These are phyloP conservation scores for Oxycera nigricornis DNA, from an alignment of 2,888 invertebrate genomes.

Conservation along the genomic window DNA sequence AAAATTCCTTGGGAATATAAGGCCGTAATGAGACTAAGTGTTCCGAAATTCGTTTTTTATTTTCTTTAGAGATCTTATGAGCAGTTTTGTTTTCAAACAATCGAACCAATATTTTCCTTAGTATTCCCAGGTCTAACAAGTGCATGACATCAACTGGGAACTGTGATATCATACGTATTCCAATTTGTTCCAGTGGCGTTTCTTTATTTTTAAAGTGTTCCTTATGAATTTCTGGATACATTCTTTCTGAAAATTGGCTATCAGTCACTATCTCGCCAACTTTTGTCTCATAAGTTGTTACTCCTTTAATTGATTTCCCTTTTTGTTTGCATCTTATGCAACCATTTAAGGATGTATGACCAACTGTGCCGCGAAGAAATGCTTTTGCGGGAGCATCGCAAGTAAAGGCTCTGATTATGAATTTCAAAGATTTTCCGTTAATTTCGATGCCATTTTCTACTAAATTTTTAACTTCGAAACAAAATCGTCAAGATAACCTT, in stretches of 20 bases:
- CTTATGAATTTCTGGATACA: not conserved
- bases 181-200: not conserved
- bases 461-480: not conserved
- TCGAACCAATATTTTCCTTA: not conserved
- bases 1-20: not conserved
- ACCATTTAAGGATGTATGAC: not conserved
- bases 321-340: too few species aligned
- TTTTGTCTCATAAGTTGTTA: not conserved
- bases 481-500: not conserved
- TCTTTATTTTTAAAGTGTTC: not conserved
- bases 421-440: not conserved
- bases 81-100: not conserved
- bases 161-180: not conserved
- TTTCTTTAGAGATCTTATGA: not conserved
- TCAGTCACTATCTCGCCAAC: not conserved
- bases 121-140: constrained; percentile 4
- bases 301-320: not conserved
- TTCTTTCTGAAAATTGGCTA: not conserved
- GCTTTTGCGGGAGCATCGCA: not conserved
- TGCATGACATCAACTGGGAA: not conserved
- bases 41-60: not conserved
- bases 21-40: not conserved
- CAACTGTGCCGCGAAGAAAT: not conserved
- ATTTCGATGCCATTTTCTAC: not conserved
- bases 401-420: not conserved